Conservation (phyloP, 1,140 invertebrate genomes). For the Macrotrachela quadricornifera region DNA sequence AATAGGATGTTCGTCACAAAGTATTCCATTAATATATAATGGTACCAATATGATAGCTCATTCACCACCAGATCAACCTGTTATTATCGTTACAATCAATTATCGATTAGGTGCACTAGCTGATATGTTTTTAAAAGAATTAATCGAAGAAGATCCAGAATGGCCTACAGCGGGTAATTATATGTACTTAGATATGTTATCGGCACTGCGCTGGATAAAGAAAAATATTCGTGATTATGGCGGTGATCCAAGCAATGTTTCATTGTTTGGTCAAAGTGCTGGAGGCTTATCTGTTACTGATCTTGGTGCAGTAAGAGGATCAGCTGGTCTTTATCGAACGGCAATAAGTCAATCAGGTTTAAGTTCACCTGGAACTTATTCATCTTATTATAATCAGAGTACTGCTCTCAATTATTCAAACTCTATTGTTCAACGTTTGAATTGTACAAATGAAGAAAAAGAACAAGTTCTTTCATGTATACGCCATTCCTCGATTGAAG, state of each 20-base stretch:
- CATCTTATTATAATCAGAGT: too few relatives aligned
- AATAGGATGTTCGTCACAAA: conserved; percentile 51
- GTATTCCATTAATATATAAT: conserved; percentile 42
- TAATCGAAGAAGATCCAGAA: neutral
- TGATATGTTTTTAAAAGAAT: conserved; percentile 6
- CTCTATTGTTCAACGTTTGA: too few relatives aligned
- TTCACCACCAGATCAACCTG: conserved; percentile 48
- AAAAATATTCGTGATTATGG: conserved; percentile 16
- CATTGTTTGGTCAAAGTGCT: conserved; percentile 15
- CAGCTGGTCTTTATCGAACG: too few relatives aligned
- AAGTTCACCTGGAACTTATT: too few relatives aligned
- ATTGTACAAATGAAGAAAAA: too few relatives aligned
- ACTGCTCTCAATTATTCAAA: too few relatives aligned
- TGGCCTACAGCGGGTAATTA: too few relatives aligned
- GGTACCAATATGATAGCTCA: conserved; percentile 26
- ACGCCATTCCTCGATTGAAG: too few relatives aligned
- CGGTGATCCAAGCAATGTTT: conserved; percentile 13
- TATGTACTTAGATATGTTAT: too few relatives aligned
- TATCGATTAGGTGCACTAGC: conserved; percentile 13
- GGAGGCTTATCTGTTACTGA: neutral
- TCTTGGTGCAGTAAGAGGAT: too few relatives aligned
- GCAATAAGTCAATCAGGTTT: too few relatives aligned
- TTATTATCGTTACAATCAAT: conserved; percentile 47
- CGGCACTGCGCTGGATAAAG: conserved; percentile 53
- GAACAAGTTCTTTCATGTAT: too few relatives aligned